A percentile compares a stretch with the other conserved stretches of the same genome.
Evolutionary conservation across 1,140 invertebrate species (phyloP).

Genomic region (Listronotus oregonensis): DNA sequence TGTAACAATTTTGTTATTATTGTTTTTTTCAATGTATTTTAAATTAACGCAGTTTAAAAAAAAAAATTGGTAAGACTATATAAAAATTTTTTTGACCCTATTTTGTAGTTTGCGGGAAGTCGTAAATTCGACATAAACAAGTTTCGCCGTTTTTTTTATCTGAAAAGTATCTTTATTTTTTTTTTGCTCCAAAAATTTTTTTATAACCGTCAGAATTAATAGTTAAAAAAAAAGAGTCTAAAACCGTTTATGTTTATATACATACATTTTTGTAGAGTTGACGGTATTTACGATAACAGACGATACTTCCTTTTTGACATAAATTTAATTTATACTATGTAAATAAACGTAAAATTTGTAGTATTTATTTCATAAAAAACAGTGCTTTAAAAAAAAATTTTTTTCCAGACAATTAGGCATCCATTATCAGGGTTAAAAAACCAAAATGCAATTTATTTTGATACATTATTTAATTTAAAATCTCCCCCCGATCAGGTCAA

Average conservation of each 20-base stretch:
- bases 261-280: not conserved
- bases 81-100: slow-evolving; percentile 7
- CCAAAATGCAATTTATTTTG: too few species aligned
- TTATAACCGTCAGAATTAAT: slow-evolving; percentile 27
- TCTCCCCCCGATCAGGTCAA: too few species aligned
- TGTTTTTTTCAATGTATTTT: not conserved
- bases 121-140: slow-evolving; percentile 26
- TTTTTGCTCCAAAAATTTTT: slow-evolving; percentile 28
- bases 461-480: too few species aligned
- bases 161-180: slow-evolving; percentile 29
- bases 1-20: too few species aligned
- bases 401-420: too few species aligned
- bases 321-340: too few species aligned
- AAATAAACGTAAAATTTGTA: too few species aligned
- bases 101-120: slow-evolving; percentile 11
- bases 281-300: slow-evolving; percentile 5
- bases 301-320: slow-evolving; percentile 12
- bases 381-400: too few species aligned
- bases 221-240: slow-evolving; percentile 17
- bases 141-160: slow-evolving; percentile 26
- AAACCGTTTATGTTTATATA: slow-evolving; percentile 16
- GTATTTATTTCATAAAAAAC: too few species aligned
- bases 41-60: not conserved
- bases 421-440: too few species aligned
- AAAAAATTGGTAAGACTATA: not conserved